A percentile compares a stretch with the other conserved stretches of the same genome.
phyloP scores from a whole-genome alignment of 2,113 vertebrate genomes.

The Sisor rabdophorus region DNA sequence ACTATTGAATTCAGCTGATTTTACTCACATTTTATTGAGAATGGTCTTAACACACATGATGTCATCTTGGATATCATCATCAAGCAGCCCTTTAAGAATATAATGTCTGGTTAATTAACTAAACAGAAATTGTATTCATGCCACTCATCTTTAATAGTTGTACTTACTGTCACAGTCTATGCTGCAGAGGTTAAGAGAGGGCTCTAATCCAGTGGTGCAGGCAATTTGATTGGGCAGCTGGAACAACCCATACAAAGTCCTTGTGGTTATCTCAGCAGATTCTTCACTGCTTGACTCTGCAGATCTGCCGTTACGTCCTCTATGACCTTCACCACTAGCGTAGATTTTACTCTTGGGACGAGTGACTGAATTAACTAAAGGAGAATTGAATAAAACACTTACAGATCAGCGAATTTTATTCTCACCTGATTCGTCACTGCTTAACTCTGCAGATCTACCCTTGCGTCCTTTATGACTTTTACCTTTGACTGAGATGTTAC shows the following conservation, averaged over 20 bases:
- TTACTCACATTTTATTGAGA: constrained; percentile 35
- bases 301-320: not conserved
- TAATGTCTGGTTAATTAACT: not conserved
- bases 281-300: not conserved
- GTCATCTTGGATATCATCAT: constrained; percentile 58
- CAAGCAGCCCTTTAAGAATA: constrained; percentile 45
- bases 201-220: constrained; percentile 32
- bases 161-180: constrained; percentile 55
- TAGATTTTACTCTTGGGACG: not conserved
- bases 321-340: not conserved
- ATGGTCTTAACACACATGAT: constrained; percentile 47
- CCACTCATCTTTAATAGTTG: not conserved
- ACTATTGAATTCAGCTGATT: not conserved
- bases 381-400: not conserved
- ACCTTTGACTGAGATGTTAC: not conserved
- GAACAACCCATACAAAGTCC: constrained; percentile 57
- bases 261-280: not conserved
- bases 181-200: constrained; percentile 51
- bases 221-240: constrained; percentile 53
- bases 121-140: not conserved
- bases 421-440: not conserved
- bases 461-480: not conserved
- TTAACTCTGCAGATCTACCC: not conserved
- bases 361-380: not conserved
- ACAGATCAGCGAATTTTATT: not conserved